A percentile compares a stretch with the other conserved stretches of the same genome.
These are phyloP conservation scores for Liasis olivaceus DNA, from an alignment of 2,797 vertebrate species.

Conservation along the genomic window DNA sequence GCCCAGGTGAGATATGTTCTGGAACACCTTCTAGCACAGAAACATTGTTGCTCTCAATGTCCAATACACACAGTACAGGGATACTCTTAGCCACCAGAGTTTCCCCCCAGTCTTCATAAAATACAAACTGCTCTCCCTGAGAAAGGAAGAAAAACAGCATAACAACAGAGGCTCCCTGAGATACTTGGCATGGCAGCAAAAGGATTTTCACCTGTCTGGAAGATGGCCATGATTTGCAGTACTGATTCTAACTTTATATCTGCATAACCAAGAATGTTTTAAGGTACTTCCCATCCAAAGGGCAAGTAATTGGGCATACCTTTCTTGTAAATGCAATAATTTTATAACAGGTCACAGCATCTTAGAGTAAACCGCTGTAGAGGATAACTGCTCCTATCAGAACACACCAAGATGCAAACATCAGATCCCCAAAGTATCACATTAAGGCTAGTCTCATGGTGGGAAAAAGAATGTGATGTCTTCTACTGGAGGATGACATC, in stretches of 20 bases:
- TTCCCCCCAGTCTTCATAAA: constrained; percentile 93
- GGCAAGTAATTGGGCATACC: neutral
- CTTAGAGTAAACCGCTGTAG: neutral
- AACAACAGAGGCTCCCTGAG: neutral
- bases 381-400: neutral
- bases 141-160: constrained; percentile 3
- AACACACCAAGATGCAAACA: neutral
- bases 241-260: neutral
- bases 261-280: neutral
- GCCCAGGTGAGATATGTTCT: constrained; percentile 88
- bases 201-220: neutral
- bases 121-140: constrained; percentile 88
- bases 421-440: neutral
- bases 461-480: neutral
- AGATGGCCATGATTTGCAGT: neutral
- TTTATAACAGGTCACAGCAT: neutral
- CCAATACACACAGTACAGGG: constrained; percentile 88
- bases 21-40: constrained; percentile 89
- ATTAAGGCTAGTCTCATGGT: neutral
- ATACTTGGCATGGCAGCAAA: neutral
- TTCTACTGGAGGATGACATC: neutral
- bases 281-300: neutral
- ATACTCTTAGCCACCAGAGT: constrained; percentile 79
- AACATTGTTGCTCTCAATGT: constrained; percentile 84
- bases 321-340: neutral